Evolutionary conservation across 2,888 invertebrate genomes (phyloP).

Genomic region (Choreutis nemorana): DNA sequence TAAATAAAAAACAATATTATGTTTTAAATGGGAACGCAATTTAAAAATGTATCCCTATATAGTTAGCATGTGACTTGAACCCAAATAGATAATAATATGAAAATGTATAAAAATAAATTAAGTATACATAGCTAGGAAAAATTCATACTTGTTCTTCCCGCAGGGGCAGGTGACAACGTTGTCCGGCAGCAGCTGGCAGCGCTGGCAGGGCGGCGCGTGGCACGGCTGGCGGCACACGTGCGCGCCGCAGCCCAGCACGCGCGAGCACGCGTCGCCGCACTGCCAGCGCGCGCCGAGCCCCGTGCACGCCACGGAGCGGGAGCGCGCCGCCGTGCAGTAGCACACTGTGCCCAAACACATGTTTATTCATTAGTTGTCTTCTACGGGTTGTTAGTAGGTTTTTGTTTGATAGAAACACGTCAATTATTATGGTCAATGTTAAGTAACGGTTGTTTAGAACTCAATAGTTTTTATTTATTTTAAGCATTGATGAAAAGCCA

Average conservation of each 20-base stretch:
- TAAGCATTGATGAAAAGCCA: not conserved
- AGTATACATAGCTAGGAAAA: no score
- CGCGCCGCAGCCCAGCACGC: conserved; percentile 84
- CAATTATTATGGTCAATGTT: no score
- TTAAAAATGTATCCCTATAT: no score
- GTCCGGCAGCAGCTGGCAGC: conserved; percentile 65
- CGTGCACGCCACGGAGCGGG: conserved; percentile 35
- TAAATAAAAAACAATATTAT: no score
- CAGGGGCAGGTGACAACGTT: conserved; percentile 40
- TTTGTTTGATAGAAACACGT: no score
- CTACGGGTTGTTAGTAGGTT: no score
- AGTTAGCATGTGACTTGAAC: no score
- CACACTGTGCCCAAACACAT: conserved; percentile 27
- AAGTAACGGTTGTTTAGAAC: not conserved
- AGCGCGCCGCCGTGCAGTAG: conserved; percentile 31
- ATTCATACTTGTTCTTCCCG: conserved; percentile 41
- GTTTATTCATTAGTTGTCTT: no score
- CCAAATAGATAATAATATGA: no score
- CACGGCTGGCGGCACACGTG: conserved; percentile 89
- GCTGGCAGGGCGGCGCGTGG: conserved; percentile 82
- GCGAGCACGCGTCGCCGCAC: conserved; percentile 83
- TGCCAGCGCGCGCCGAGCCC: conserved; percentile 22
- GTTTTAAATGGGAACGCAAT: no score
- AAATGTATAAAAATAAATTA: no score
- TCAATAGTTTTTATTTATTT: not conserved